A percentile compares a stretch with the other conserved stretches of the same genome.
Conservation (phyloP, 1,140 invertebrate species). For the Xylocopa sonorina region DNA sequence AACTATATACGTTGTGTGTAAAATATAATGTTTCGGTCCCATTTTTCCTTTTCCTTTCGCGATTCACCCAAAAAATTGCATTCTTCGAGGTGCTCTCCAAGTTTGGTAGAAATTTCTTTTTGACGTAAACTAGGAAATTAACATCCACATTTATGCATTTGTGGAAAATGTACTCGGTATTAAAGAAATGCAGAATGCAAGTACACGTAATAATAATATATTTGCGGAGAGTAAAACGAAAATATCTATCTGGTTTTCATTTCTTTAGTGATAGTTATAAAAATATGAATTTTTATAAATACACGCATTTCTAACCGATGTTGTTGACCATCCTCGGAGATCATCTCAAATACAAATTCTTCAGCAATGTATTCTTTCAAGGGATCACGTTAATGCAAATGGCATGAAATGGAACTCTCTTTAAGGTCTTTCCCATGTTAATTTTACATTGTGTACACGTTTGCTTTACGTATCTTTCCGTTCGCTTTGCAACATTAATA, state of each 20-base stretch:
- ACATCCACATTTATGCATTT: not conserved
- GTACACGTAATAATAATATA: no score
- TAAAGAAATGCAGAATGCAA: no score
- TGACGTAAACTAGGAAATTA: not conserved
- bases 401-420: constrained; percentile 66
- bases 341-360: not conserved
- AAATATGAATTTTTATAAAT: no score
- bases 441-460: constrained; percentile 61
- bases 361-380: not conserved
- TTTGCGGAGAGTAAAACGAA: no score
- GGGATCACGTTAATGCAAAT: constrained; percentile 47
- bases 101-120: not conserved
- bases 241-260: no score
- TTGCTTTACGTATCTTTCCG: constrained; percentile 46
- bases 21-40: constrained; percentile 47
- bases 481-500: constrained; percentile 23
- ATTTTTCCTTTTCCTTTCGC: not conserved
- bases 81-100: not conserved
- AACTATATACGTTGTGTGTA: constrained; percentile 23
- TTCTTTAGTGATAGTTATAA: no score
- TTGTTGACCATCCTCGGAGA: not conserved
- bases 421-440: constrained; percentile 66
- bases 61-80: not conserved
- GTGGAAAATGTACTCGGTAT: no score
- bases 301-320: no score